Evolutionary conservation across 2,797 vertebrate species (phyloP).

Genomic region (Adrianichthys oophorus): DNA sequence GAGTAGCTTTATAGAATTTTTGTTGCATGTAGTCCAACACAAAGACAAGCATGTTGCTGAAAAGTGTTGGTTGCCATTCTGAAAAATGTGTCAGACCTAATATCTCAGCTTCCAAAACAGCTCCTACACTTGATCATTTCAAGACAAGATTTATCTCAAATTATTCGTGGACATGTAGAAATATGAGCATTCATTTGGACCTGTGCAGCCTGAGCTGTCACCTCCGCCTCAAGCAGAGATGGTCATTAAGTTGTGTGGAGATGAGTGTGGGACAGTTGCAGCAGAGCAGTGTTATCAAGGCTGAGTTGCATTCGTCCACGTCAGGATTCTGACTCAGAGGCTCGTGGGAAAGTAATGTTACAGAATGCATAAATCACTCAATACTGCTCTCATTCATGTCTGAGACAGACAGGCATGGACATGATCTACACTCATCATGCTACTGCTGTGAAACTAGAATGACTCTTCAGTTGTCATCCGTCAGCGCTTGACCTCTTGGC

Average conservation of each 20-base stretch:
- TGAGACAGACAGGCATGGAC: slow-evolving; percentile 9
- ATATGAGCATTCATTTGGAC: slow-evolving; percentile 3
- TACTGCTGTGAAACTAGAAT: slow-evolving; percentile 29
- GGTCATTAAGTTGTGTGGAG: slow-evolving; percentile 37
- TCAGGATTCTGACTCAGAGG: slow-evolving; percentile 18
- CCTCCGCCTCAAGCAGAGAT: slow-evolving; percentile 22
- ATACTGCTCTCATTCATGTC: slow-evolving; percentile 10
- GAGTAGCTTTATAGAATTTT: too few relatives aligned
- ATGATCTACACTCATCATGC: slow-evolving; percentile 31
- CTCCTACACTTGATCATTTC: too few relatives aligned
- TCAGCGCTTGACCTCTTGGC: slow-evolving; percentile 27
- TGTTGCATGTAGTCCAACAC: too few relatives aligned
- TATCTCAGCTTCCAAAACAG: too few relatives aligned
- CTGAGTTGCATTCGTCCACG: slow-evolving; percentile 32
- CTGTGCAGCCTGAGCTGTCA: slow-evolving; percentile 18
- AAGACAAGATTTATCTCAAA: too few relatives aligned
- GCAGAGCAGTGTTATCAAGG: slow-evolving; percentile 26
- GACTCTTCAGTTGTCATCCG: slow-evolving; percentile 34
- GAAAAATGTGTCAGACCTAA: too few relatives aligned
- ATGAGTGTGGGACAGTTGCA: slow-evolving; percentile 28
- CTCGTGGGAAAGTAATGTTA: slow-evolving; percentile 12
- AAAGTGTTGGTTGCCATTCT: too few relatives aligned
- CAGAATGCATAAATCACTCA: slow-evolving; percentile 31
- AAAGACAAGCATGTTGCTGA: too few relatives aligned
- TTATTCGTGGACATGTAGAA: too few relatives aligned